Evolutionary conservation across 2,113 vertebrate species (phyloP).

Genomic region (Nothoprocta pentlandii): DNA sequence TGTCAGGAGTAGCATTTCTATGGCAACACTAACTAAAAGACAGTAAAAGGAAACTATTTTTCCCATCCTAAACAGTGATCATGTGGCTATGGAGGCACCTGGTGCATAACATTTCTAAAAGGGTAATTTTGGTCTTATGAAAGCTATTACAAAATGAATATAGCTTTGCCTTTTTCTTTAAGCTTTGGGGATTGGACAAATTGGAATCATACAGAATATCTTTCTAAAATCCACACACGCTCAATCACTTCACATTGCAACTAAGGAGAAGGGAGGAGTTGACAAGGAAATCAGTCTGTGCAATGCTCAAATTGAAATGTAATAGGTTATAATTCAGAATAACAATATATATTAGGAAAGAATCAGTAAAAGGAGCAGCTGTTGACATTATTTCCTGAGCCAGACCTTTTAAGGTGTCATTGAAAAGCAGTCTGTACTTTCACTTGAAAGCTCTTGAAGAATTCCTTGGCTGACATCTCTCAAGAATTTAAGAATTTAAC

Average conservation of each 20-base stretch:
- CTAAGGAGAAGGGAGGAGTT: background rate
- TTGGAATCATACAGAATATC: background rate
- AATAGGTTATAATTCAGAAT: background rate
- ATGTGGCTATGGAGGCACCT: background rate
- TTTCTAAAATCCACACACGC: background rate
- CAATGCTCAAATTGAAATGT: slow-evolving; percentile 45
- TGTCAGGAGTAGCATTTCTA: background rate
- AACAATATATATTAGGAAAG: background rate
- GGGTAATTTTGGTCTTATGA: slow-evolving; percentile 45
- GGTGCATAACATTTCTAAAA: background rate
- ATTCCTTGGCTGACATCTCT: background rate
- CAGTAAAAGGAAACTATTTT: background rate
- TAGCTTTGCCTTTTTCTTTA: background rate
- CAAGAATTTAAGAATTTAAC: background rate
- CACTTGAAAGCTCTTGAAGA: background rate
- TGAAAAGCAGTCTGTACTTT: background rate
- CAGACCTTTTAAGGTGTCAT: slow-evolving; percentile 13
- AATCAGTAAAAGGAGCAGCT: background rate
- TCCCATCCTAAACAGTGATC: background rate
- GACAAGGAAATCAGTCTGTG: slow-evolving; percentile 10
- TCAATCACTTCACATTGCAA: background rate
- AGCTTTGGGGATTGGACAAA: slow-evolving; percentile 3
- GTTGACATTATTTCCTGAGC: slow-evolving; percentile 22
- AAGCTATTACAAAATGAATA: background rate
- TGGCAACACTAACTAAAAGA: background rate